Evolutionary conservation across 2,113 vertebrate species (phyloP), one percentile per base, ranked within the genome.

Genomic region (Platycercus adscitus): DNA sequence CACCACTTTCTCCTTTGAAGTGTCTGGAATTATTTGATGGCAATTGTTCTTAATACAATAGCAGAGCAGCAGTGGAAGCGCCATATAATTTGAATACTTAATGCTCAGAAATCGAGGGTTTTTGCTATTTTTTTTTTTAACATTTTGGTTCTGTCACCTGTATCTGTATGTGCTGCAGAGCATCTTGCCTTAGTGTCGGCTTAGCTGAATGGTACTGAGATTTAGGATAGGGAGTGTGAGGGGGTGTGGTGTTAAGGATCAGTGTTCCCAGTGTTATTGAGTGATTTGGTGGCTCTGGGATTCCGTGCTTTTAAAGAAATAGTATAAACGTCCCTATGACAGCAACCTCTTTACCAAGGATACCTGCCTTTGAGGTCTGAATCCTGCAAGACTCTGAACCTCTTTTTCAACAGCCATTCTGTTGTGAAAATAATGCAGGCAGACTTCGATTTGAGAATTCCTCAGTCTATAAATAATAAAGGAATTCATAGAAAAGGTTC

Each of bases 401-500:
- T 81, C 14, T 61, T 55, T 81, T 87, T 52, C 8, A 91, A 81
- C 26, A 82, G 15, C 35, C 33, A 44, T 64, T 88, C 69, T 19
- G 8, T 41, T 49, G n/a, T 64, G 56, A 81, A 94, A 95, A 69
- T 81, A 89, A 79, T 72, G 49, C 61, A 75, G 69, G n/a, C 47
- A 52, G 93, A 53, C 66, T 91, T 92, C 37, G 64, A 73, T 82
- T 46, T 85, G 72, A 94, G 80, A 92, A 79, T 93, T 93, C 37
- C 77, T 91, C 35, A 41, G 61, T 88, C 80, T 56, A 87, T 65
- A 81, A 94, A 65, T 33, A 65, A 52, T 64, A 73, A 81, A 89
- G 37, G 65, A 93, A 84, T 84, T 89, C 37, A 93, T 20, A 92
- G 89, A 58, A 65, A 93, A 85, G 56, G 21, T 72, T 96, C 73